Conservation (phyloP, 2,888 invertebrate genomes). For the Drosophila tanythrix region DNA sequence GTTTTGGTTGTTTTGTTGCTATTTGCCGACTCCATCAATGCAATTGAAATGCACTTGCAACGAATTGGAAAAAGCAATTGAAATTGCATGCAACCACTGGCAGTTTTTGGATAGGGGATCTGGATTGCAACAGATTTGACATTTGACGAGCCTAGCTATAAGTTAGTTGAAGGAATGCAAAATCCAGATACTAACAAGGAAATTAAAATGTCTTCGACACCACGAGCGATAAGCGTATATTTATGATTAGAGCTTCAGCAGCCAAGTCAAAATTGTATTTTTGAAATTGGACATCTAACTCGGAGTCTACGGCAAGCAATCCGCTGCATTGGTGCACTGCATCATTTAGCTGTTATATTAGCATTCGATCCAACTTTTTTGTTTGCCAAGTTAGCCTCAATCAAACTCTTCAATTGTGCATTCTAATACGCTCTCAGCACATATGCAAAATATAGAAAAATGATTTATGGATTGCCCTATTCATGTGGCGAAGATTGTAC, state of each 20-base stretch:
- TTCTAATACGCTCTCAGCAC: no score
- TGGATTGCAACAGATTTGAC: neutral
- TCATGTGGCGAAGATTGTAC: no score
- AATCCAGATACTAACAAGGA: neutral
- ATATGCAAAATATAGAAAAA: no score
- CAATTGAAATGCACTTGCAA: conserved; percentile 64
- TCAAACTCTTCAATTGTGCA: no score
- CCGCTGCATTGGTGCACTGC: no score
- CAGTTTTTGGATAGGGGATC: neutral
- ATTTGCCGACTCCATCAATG: conserved; percentile 75
- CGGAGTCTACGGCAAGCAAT: no score
- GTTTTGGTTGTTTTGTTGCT: conserved; percentile 18
- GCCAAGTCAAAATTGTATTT: neutral
- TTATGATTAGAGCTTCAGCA: neutral
- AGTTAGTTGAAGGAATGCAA: neutral
- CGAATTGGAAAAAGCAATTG: conserved; percentile 64
- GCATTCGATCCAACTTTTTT: no score
- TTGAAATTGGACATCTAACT: no score
- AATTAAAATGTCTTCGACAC: neutral
- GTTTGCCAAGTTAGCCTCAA: no score
- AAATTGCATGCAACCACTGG: conserved; percentile 38
- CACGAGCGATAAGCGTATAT: neutral
- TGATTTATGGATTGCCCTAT: no score
- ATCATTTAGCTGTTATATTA: no score
- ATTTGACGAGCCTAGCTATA: neutral